Conservation (phyloP, 2,888 invertebrate genomes). For the Lepeophtheirus nordmannii region DNA sequence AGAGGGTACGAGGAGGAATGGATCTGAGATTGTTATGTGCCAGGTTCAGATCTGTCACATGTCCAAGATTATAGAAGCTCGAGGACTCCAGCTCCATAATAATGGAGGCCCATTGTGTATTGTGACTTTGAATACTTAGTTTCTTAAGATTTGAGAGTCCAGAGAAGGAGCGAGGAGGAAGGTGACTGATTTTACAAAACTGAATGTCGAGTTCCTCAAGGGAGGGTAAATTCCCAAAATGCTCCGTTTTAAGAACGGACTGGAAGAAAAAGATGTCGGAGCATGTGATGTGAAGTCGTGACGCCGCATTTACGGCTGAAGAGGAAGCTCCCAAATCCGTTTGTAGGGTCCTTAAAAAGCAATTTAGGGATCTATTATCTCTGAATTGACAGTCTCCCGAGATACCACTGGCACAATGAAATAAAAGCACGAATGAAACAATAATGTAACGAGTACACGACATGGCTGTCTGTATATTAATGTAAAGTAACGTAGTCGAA, state of each 20-base stretch:
- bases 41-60: constrained; percentile 27
- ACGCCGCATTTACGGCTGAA: constrained; percentile 20
- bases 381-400: background rate
- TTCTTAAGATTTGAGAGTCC: constrained; percentile 3
- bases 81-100: constrained; percentile 33
- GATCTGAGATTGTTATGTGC: constrained; percentile 27
- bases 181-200: constrained; percentile 59
- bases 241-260: constrained; percentile 47
- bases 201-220: constrained; percentile 57
- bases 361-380: background rate
- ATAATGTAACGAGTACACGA: background rate
- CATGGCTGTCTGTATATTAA: no score
- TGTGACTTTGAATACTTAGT: constrained; percentile 38
- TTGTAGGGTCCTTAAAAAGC: constrained; percentile 12
- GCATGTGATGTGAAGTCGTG: constrained; percentile 39
- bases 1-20: constrained; percentile 24
- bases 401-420: background rate
- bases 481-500: no score
- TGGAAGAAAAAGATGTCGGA: constrained; percentile 60
- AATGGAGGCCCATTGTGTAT: constrained; percentile 65
- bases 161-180: constrained; percentile 42
- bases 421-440: background rate
- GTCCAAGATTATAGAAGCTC: background rate
- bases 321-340: background rate
- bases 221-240: constrained; percentile 41